Evolutionary conservation across 2,113 vertebrate genomes (phyloP).

Genomic region (Ramphastos sulfuratus): DNA sequence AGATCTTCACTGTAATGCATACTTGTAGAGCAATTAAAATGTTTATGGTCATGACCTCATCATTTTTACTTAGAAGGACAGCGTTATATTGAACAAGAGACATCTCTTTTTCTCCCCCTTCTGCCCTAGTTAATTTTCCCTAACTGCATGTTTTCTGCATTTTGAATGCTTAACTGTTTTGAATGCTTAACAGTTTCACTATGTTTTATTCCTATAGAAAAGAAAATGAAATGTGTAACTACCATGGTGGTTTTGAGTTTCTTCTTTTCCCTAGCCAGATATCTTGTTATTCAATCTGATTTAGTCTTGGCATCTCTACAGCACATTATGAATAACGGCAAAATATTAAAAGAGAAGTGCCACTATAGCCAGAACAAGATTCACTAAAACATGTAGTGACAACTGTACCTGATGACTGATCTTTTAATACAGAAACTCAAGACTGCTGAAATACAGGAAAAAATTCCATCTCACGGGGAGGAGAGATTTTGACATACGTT

Average conservation of each 20-base stretch:
- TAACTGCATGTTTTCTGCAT: not conserved
- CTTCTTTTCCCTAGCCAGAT: not conserved
- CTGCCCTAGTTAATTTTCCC: not conserved
- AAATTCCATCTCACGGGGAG: not conserved
- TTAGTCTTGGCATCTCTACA: not conserved
- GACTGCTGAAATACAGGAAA: not conserved
- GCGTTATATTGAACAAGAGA: not conserved
- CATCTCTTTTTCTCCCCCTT: not conserved
- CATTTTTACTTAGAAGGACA: slow-evolving; percentile 5
- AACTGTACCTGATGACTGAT: not conserved
- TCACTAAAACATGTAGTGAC: not conserved
- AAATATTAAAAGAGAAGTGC: not conserved
- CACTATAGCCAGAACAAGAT: not conserved
- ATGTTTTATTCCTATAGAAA: not conserved
- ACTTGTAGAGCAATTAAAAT: slow-evolving; percentile 20
- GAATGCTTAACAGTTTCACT: not conserved
- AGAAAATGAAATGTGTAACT: not conserved
- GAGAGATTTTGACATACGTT: not conserved
- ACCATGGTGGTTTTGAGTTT: not conserved
- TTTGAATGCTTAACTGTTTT: not conserved
- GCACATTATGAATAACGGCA: not conserved
- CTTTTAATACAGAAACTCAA: not conserved
- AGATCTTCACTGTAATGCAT: not conserved
- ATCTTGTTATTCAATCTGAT: not conserved
- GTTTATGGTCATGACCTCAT: not conserved